Conservation (phyloP, 2,797 vertebrate species). For the Ciconia nigra region DNA sequence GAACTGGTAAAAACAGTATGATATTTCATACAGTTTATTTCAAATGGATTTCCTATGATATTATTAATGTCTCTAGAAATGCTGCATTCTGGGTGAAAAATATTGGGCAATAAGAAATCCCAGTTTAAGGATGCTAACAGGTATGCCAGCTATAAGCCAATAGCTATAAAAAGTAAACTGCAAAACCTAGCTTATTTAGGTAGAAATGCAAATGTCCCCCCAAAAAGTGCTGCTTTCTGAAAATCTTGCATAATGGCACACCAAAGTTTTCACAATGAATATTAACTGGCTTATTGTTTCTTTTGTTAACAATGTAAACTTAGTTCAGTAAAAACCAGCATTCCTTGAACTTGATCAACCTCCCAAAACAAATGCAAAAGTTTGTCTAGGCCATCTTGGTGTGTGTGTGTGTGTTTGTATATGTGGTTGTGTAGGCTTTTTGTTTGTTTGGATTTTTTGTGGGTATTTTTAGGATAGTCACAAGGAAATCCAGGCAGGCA, state of each 20-base stretch:
- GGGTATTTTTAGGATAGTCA: neutral
- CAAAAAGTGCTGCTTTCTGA: neutral
- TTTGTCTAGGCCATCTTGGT: neutral
- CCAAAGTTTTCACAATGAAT: neutral
- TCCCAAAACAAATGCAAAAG: neutral
- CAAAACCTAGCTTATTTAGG: neutral
- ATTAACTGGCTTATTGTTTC: neutral
- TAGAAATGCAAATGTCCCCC: neutral
- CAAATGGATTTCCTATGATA: neutral
- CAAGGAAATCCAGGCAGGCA: neutral
- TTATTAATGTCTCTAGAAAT: neutral
- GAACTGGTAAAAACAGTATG: neutral
- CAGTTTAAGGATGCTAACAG: neutral
- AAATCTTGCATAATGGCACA: neutral
- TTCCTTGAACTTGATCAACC: neutral
- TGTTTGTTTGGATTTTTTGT: neutral
- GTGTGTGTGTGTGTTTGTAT: accelerated
- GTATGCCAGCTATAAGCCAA: neutral
- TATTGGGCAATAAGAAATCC: neutral
- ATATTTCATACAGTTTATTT: neutral
- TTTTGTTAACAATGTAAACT: neutral
- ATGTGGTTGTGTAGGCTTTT: neutral
- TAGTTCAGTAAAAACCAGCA: neutral
- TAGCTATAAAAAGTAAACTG: neutral
- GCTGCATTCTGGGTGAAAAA: neutral